A percentile compares a stretch with the other conserved stretches of the same genome.
phyloP scores from a whole-genome alignment of 2,113 vertebrate genomes.

The human (Homo sapiens) region DNA sequence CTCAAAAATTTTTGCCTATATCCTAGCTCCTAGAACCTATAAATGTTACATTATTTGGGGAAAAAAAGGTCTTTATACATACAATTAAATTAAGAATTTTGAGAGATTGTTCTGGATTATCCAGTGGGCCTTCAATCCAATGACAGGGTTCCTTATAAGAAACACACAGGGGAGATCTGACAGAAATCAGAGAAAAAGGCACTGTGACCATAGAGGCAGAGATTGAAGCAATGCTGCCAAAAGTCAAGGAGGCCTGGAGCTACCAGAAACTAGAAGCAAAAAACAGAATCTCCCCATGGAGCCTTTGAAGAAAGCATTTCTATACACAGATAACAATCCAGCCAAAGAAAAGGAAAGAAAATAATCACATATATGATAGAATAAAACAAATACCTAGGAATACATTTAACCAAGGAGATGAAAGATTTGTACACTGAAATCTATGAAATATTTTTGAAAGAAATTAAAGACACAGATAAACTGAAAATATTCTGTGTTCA shows the following conservation, averaged over 20 bases:
- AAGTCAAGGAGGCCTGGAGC: background rate
- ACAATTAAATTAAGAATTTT: background rate
- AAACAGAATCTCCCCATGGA: background rate
- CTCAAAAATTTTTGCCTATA: background rate
- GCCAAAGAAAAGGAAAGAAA: background rate
- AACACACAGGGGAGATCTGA: background rate
- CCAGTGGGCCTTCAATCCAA: background rate
- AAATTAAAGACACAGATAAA: background rate
- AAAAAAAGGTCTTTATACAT: background rate
- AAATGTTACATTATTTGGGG: background rate
- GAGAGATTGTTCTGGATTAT: background rate
- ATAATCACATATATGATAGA: background rate
- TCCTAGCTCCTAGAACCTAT: background rate
- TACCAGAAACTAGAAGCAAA: background rate
- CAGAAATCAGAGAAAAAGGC: background rate
- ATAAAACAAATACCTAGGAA: background rate
- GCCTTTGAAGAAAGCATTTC: background rate
- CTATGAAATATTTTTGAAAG: background rate
- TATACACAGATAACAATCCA: background rate
- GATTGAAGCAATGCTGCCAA: background rate
- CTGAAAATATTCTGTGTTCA: background rate
- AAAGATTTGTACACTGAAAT: background rate
- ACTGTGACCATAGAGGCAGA: background rate
- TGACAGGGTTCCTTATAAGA: background rate
- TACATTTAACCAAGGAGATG: background rate